Evolutionary conservation across 2,113 vertebrate species (phyloP).

Genomic region (Melanocharis versteri): DNA sequence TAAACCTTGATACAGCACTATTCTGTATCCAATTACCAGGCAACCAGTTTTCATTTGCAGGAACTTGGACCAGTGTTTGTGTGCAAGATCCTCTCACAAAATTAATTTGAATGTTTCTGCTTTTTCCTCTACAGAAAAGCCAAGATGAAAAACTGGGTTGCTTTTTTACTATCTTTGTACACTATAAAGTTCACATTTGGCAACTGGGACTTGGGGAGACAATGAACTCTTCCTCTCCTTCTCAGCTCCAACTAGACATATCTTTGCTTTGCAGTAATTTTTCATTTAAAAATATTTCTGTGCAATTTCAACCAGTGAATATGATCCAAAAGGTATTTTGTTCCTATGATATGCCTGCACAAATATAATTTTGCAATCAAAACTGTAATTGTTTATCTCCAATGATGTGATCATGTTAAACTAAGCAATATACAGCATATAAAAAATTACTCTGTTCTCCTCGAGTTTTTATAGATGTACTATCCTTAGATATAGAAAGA

Average conservation of each 20-base stretch:
- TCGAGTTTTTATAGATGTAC: neutral
- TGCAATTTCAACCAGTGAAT: neutral
- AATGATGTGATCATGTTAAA: neutral
- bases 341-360: neutral
- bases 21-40: constrained; percentile 75
- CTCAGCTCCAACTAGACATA: constrained; percentile 4
- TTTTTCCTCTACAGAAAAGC: constrained; percentile 54
- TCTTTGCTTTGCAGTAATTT: constrained; percentile 9
- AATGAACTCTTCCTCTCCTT: constrained; percentile 36
- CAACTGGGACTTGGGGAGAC: constrained; percentile 38
- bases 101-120: constrained; percentile 57
- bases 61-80: constrained; percentile 64
- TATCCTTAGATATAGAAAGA: neutral
- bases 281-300: constrained; percentile 40
- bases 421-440: neutral
- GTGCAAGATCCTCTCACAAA: constrained; percentile 54
- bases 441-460: neutral
- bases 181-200: constrained; percentile 28
- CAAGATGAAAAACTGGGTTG: constrained; percentile 44
- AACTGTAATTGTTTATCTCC: neutral
- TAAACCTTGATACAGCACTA: constrained; percentile 73
- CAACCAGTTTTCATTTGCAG: constrained; percentile 64
- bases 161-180: constrained; percentile 29
- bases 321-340: neutral
- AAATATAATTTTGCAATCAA: constrained; percentile 2